phyloP scores from a whole-genome alignment of 2,113 vertebrate genomes.

The Solea senegalensis region DNA sequence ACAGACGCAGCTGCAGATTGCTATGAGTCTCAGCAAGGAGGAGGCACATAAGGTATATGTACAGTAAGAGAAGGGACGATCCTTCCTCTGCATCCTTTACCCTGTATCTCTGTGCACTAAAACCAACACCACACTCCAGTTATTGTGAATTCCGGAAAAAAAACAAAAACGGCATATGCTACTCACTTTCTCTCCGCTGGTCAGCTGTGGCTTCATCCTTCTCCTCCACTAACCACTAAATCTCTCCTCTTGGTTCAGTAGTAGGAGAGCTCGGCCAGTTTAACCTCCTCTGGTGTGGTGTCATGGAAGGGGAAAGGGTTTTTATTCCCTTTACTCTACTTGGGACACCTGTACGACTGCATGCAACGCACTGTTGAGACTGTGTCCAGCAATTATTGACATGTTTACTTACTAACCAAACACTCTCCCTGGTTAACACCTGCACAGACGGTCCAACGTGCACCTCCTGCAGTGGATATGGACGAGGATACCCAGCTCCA shows the following conservation, averaged over 20 bases:
- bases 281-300: conserved; percentile 35
- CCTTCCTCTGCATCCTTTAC: conserved; percentile 25
- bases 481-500: conserved; percentile 82
- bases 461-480: conserved; percentile 56
- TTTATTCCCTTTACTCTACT: conserved; percentile 24
- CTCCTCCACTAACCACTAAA: conserved; percentile 61
- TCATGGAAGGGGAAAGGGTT: conserved; percentile 13
- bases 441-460: conserved; percentile 52
- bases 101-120: conserved; percentile 29
- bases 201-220: conserved; percentile 25
- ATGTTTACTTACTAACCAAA: conserved; percentile 8
- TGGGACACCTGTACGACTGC: conserved; percentile 40
- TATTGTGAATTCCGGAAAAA: conserved; percentile 14
- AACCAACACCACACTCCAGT: conserved; percentile 9
- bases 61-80: conserved; percentile 25
- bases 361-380: conserved; percentile 31
- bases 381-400: conserved; percentile 2
- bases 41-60: conserved; percentile 90
- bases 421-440: conserved; percentile 10
- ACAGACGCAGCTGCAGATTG: conserved; percentile 93
- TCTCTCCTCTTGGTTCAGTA: conserved; percentile 33
- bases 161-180: conserved; percentile 45
- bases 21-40: conserved; percentile 92
- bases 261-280: conserved; percentile 20
- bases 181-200: conserved; percentile 45